A percentile compares a stretch with the other conserved stretches of the same genome.
phyloP scores from a whole-genome alignment of 2,113 vertebrate genomes.

The Psittacara wagleri region DNA sequence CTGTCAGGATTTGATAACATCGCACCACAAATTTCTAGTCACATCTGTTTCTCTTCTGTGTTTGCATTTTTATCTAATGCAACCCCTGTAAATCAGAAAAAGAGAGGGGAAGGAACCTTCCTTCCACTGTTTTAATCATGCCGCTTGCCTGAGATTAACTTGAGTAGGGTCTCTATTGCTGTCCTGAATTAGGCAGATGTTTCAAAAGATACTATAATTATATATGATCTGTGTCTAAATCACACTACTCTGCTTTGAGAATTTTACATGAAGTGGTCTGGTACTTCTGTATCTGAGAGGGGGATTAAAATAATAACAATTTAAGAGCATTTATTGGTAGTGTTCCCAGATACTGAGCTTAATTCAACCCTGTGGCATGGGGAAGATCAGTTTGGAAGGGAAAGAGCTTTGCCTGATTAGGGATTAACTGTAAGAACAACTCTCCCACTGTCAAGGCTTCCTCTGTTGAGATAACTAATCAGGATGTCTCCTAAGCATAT shows the following conservation, averaged over 20 bases:
- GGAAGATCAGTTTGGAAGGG: background rate
- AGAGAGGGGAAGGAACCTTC: background rate
- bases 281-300: background rate
- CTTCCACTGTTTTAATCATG: background rate
- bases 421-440: background rate
- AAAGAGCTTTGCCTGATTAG: background rate
- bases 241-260: background rate
- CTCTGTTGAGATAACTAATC: background rate
- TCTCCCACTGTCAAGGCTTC: background rate
- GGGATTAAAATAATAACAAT: background rate
- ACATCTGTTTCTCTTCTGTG: background rate
- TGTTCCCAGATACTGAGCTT: background rate
- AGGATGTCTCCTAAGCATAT: background rate
- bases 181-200: background rate
- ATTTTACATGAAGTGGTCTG: background rate
- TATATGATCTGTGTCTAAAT: background rate
- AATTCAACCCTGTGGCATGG: background rate
- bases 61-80: background rate
- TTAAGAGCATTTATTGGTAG: background rate
- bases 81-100: background rate
- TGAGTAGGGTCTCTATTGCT: background rate
- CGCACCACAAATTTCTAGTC: background rate
- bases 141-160: background rate
- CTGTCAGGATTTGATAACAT: background rate
- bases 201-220: background rate